phyloP scores from a whole-genome alignment of 2,888 invertebrate species.

The Acanthoscelides obtectus region DNA sequence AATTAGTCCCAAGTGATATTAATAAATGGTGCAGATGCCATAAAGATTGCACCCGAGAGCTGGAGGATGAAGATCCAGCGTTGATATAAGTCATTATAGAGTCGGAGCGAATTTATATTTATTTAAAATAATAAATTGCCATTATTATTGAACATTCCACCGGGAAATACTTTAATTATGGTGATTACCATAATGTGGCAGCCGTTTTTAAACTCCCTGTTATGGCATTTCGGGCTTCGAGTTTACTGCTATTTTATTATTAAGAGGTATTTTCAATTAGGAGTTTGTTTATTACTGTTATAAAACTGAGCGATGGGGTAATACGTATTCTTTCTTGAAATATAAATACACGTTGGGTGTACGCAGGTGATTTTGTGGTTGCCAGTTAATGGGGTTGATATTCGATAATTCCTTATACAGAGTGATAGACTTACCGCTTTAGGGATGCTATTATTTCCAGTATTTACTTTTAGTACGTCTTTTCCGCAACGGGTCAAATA shows the following conservation, averaged over 20 bases:
- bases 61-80: background rate
- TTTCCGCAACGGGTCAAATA: too few relatives aligned
- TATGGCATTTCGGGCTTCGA: background rate
- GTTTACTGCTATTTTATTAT: constrained; percentile 8
- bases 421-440: background rate
- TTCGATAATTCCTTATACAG: background rate
- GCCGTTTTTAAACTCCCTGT: background rate
- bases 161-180: constrained; percentile 13
- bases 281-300: background rate
- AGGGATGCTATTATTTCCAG: too few relatives aligned
- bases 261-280: constrained; percentile 10
- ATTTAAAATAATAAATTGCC: constrained; percentile 4
- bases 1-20: background rate
- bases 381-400: background rate
- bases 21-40: background rate
- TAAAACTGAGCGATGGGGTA: background rate
- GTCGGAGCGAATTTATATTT: constrained; percentile 1
- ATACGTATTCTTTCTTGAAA: background rate
- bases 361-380: background rate
- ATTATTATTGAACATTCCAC: constrained; percentile 11
- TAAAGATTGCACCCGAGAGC: background rate
- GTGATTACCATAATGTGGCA: constrained; percentile 14
- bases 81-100: background rate
- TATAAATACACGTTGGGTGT: background rate
- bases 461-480: too few relatives aligned